These are phyloP conservation scores for Tenualosa ilisha DNA, from an alignment of 2,797 vertebrate genomes.

Conservation along the genomic window DNA sequence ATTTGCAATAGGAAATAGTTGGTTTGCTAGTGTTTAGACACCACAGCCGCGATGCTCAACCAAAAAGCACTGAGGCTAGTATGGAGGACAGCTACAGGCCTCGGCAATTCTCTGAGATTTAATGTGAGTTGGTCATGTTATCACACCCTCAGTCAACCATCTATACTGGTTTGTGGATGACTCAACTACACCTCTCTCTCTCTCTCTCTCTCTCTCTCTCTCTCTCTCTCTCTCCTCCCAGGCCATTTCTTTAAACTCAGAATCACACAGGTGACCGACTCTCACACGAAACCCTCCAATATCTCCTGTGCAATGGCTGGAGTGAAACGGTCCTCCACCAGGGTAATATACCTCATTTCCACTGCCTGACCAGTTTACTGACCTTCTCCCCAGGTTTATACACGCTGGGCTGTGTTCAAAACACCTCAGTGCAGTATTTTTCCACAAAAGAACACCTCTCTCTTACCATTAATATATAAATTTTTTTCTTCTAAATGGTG, in stretches of 20 bases:
- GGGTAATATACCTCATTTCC: conserved; percentile 5
- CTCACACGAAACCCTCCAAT: conserved; percentile 6
- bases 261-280: neutral
- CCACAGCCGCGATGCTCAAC: neutral
- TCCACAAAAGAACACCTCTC: neutral
- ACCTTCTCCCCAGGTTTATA: neutral
- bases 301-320: neutral
- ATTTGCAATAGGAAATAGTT: neutral
- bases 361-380: neutral
- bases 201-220: neutral
- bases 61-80: neutral
- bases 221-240: neutral
- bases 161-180: neutral
- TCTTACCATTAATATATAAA: neutral
- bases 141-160: neutral
- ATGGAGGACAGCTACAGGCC: neutral
- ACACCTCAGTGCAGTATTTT: neutral
- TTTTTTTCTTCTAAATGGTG: no score
- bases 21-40: neutral
- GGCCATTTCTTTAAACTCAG: neutral
- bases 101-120: neutral
- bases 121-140: neutral
- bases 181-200: neutral
- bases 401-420: neutral
- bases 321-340: neutral